These are phyloP conservation scores for Esox masquinongy DNA, from an alignment of 2,797 vertebrate genomes.

Conservation along the genomic window DNA sequence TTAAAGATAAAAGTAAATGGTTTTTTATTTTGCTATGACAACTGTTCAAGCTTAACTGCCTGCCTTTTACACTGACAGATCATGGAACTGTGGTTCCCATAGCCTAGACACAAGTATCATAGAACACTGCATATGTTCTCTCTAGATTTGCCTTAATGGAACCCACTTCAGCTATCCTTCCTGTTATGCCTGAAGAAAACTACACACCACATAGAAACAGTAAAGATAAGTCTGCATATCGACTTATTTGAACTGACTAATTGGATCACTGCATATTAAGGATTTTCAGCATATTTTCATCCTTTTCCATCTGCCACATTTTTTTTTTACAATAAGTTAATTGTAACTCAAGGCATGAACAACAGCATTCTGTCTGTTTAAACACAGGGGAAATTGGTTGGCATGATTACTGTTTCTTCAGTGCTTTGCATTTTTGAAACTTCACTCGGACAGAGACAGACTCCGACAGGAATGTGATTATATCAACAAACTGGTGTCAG, in stretches of 20 bases:
- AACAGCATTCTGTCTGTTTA: conserved; percentile 37
- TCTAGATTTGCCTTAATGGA: not conserved
- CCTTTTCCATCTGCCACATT: conserved; percentile 34
- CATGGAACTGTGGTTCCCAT: conserved; percentile 32
- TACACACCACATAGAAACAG: conserved; percentile 23
- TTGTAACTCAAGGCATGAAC: conserved; percentile 54
- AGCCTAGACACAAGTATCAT: conserved; percentile 43
- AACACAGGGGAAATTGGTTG: conserved; percentile 44
- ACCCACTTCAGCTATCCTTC: not conserved
- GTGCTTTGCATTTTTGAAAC: conserved; percentile 58
- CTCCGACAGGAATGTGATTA: conserved; percentile 63
- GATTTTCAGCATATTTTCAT: conserved; percentile 42
- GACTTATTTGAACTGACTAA: conserved; percentile 56
- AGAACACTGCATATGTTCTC: conserved; percentile 11
- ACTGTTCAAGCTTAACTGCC: conserved; percentile 32
- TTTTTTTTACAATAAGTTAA: conserved; percentile 52
- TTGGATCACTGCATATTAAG: conserved; percentile 60
- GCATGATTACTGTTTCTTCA: conserved; percentile 50
- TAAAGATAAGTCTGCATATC: conserved; percentile 39
- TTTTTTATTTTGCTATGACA: conserved; percentile 43
- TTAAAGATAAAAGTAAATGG: conserved; percentile 30
- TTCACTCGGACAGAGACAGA: conserved; percentile 38
- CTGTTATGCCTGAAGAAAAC: not conserved
- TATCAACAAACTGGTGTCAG: conserved; percentile 70
- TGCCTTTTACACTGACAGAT: conserved; percentile 44